phyloP scores from a whole-genome alignment of 2,113 vertebrate species.

The Rutilus rutilus region DNA sequence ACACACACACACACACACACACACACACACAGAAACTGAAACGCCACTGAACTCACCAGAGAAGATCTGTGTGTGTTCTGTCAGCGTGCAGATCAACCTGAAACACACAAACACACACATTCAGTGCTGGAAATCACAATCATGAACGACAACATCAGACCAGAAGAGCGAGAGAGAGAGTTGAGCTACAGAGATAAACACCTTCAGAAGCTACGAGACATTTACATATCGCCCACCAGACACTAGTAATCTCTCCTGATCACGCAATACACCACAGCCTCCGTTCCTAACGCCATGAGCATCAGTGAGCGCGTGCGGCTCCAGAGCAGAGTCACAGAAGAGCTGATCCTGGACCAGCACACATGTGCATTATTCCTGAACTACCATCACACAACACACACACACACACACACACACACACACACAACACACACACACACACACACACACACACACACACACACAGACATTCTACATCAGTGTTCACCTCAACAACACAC shows the following conservation, averaged over 20 bases:
- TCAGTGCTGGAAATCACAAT: neutral
- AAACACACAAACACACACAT: neutral
- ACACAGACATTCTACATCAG: too few species aligned
- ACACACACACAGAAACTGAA: neutral
- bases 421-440: neutral
- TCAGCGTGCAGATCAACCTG: neutral
- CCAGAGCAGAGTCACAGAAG: too few species aligned
- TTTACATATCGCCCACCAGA: neutral
- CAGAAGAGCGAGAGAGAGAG: too few species aligned
- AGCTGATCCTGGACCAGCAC: too few species aligned
- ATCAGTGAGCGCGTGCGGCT: too few species aligned
- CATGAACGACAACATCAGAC: too few species aligned
- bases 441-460: neutral
- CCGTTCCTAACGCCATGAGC: neutral
- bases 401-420: neutral
- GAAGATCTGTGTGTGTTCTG: neutral
- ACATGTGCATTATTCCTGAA: neutral
- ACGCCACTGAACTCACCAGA: neutral
- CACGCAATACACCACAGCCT: neutral
- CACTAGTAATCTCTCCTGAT: neutral
- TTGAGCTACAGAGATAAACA: too few species aligned
- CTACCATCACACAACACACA: neutral
- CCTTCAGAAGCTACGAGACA: neutral
- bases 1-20: neutral
- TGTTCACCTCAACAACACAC: too few species aligned